Evolutionary conservation across 2,797 vertebrate genomes (phyloP).

Genomic region (Varecia variegata): DNA sequence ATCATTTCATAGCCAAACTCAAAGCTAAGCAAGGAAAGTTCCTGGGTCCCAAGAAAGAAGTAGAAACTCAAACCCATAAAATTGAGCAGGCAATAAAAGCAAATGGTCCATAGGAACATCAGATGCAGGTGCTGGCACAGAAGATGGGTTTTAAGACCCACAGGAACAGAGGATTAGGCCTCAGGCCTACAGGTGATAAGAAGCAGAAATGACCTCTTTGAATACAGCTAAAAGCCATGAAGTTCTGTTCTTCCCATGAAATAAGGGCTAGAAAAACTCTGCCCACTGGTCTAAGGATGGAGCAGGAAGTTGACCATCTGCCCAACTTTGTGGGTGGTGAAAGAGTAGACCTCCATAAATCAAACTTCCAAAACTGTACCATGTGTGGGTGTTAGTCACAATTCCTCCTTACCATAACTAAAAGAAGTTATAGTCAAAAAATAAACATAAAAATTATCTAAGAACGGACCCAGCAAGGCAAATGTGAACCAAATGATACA

Average conservation of each 20-base stretch:
- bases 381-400: constrained; percentile 65
- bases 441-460: constrained; percentile 55
- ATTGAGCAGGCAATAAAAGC: not conserved
- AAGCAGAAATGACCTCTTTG: constrained; percentile 11
- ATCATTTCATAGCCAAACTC: not conserved
- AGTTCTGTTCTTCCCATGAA: constrained; percentile 27
- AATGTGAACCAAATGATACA: constrained; percentile 50
- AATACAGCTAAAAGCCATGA: constrained; percentile 39
- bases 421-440: constrained; percentile 60
- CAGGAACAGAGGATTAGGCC: not conserved
- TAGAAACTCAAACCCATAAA: not conserved
- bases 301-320: constrained; percentile 72
- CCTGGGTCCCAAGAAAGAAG: constrained; percentile 19
- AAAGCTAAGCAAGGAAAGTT: constrained; percentile 13
- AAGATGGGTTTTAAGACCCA: not conserved
- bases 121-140: not conserved
- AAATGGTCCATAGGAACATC: not conserved
- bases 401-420: constrained; percentile 54
- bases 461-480: constrained; percentile 30
- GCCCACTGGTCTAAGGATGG: constrained; percentile 27
- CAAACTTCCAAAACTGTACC: constrained; percentile 65
- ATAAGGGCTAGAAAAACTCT: constrained; percentile 40
- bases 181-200: not conserved
- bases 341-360: constrained; percentile 66
- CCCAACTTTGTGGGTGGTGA: constrained; percentile 42